Evolutionary conservation across 2,113 vertebrate species (phyloP).

Genomic region (Hoplias malabaricus): DNA sequence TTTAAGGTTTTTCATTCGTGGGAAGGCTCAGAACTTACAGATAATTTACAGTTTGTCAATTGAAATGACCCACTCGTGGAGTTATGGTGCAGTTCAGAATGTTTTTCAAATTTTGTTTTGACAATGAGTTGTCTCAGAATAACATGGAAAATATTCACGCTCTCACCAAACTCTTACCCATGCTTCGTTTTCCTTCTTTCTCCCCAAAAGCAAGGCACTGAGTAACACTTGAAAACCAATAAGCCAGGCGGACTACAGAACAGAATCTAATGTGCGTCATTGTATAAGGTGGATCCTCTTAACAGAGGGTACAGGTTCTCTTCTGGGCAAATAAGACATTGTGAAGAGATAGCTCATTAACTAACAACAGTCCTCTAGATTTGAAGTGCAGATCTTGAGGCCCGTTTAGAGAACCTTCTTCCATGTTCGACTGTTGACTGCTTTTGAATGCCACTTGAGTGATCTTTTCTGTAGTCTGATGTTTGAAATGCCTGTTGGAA

Average conservation of each 20-base stretch:
- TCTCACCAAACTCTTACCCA: slow-evolving; percentile 1
- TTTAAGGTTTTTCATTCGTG: neutral
- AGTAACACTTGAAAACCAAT: slow-evolving; percentile 68
- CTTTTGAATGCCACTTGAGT: slow-evolving; percentile 72
- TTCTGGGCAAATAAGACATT: slow-evolving; percentile 76
- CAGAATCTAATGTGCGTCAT: slow-evolving; percentile 80
- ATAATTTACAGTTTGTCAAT: slow-evolving; percentile 8
- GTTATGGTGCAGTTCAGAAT: neutral
- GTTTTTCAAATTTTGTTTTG: neutral
- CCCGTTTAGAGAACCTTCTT: slow-evolving; percentile 77
- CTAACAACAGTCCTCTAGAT: slow-evolving; percentile 70
- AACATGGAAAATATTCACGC: slow-evolving; percentile 5
- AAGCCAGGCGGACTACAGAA: slow-evolving; percentile 53
- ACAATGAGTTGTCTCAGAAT: slow-evolving; percentile 6
- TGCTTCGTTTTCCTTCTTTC: slow-evolving; percentile 8
- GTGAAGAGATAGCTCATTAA: slow-evolving; percentile 77
- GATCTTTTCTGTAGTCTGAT: slow-evolving; percentile 85
- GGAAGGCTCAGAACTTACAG: neutral
- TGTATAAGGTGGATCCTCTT: slow-evolving; percentile 76
- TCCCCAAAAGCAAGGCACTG: slow-evolving; percentile 70
- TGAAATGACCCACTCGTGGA: neutral
- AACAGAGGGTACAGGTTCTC: slow-evolving; percentile 80
- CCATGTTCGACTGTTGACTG: slow-evolving; percentile 65
- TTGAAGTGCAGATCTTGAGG: slow-evolving; percentile 64
- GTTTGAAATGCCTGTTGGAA: slow-evolving; percentile 75